These are phyloP conservation scores for Lacerta agilis DNA, from an alignment of 2,797 vertebrate species.

Conservation along the genomic window DNA sequence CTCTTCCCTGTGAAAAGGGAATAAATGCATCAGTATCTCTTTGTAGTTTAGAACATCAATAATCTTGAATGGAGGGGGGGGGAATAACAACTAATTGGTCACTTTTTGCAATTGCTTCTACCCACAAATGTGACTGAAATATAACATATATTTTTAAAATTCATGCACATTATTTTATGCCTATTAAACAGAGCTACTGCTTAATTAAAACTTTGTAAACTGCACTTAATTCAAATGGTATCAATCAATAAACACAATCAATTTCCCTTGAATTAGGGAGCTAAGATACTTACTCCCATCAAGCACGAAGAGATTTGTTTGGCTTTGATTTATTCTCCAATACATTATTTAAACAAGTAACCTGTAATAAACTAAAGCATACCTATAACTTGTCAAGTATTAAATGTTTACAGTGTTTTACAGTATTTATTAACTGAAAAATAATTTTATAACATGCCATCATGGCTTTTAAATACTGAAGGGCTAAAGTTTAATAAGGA, in stretches of 20 bases:
- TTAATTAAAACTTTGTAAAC: constrained; percentile 63
- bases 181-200: constrained; percentile 54
- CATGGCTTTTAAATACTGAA: constrained; percentile 27
- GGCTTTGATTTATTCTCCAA: constrained; percentile 23
- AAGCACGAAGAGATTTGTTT: constrained; percentile 48
- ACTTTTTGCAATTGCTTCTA: constrained; percentile 51
- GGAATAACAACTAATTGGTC: constrained; percentile 50
- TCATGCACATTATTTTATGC: constrained; percentile 34
- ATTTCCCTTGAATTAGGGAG: constrained; percentile 56
- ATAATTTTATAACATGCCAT: neutral
- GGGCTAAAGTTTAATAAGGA: accelerated
- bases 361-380: neutral
- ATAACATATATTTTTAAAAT: constrained; percentile 55
- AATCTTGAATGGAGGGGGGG: constrained; percentile 61
- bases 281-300: constrained; percentile 32
- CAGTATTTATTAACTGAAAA: neutral
- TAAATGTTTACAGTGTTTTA: neutral
- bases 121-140: constrained; percentile 50
- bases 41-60: constrained; percentile 56
- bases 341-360: neutral
- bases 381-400: neutral
- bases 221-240: constrained; percentile 55
- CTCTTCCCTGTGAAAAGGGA: constrained; percentile 51
- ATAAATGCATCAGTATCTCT: constrained; percentile 60
- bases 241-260: constrained; percentile 56